These are phyloP conservation scores for Calidris pugnax DNA, from an alignment of 2,113 vertebrate genomes.

Conservation along the genomic window DNA sequence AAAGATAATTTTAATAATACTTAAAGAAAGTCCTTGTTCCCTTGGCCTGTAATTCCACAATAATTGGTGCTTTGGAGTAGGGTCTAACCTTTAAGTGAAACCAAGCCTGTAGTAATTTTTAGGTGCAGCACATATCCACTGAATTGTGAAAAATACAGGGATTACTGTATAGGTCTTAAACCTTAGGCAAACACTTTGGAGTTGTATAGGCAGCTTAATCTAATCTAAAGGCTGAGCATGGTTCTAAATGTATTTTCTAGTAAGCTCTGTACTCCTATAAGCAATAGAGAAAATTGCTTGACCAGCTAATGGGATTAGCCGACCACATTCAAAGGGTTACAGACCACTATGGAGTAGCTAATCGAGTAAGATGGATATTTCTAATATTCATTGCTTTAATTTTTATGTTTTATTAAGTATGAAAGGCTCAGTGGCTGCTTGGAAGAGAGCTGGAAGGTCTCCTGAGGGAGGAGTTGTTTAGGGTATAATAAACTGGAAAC, in stretches of 20 bases:
- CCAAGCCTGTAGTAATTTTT: neutral
- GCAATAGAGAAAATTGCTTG: conserved; percentile 54
- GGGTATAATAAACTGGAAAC: conserved; percentile 21
- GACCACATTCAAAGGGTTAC: conserved; percentile 30
- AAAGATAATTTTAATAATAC: neutral
- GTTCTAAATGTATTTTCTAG: conserved; percentile 39
- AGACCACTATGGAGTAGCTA: neutral
- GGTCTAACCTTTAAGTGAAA: conserved; percentile 9
- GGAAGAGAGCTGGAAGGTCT: conserved; percentile 16
- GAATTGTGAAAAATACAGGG: conserved; percentile 21
- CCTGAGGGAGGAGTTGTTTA: conserved; percentile 1
- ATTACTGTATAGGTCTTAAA: conserved; percentile 30
- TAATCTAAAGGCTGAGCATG: conserved; percentile 35
- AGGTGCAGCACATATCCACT: neutral
- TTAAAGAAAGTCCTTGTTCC: neutral
- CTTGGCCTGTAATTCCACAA: neutral
- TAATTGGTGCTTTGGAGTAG: neutral
- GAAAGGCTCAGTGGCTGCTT: conserved; percentile 4
- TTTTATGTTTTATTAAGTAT: conserved; percentile 48
- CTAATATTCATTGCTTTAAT: conserved; percentile 65
- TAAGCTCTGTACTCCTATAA: conserved; percentile 35
- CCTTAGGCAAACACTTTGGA: conserved; percentile 11
- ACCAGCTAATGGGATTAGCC: conserved; percentile 53
- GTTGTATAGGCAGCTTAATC: conserved; percentile 33
- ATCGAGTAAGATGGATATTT: conserved; percentile 45